Conservation (phyloP, 2,113 vertebrate species). For the Eclectus roratus region DNA sequence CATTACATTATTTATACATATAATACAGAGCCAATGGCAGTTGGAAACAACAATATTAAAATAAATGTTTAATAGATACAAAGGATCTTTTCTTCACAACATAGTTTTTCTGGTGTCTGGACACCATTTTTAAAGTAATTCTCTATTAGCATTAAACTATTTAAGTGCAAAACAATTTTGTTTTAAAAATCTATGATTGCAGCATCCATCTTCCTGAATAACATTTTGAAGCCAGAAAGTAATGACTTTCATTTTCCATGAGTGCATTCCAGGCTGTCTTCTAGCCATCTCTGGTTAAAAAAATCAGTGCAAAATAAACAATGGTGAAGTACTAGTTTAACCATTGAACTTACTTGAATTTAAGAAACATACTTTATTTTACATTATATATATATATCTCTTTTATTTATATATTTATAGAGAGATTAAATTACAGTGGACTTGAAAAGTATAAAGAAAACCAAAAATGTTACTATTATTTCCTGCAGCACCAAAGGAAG, state of each 20-base stretch:
- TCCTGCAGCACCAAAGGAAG: conserved; percentile 71
- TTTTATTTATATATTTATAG: conserved; percentile 62
- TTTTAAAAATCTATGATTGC: conserved; percentile 82
- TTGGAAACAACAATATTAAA: conserved; percentile 92
- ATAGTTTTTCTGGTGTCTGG: conserved; percentile 77
- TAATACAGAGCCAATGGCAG: conserved; percentile 84
- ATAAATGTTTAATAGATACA: conserved; percentile 93
- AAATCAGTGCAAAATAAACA: conserved; percentile 88
- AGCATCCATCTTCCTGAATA: conserved; percentile 88
- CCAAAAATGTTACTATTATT: conserved; percentile 68
- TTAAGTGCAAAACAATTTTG: conserved; percentile 89
- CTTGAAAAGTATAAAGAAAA: conserved; percentile 72
- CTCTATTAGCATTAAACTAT: conserved; percentile 85
- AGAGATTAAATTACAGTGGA: conserved; percentile 70
- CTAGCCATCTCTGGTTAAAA: conserved; percentile 73
- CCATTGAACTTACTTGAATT: conserved; percentile 69
- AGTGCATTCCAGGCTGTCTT: conserved; percentile 80
- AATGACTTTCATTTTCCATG: conserved; percentile 69
- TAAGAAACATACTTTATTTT: conserved; percentile 76
- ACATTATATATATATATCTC: conserved; percentile 58
- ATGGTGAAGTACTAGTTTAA: conserved; percentile 76
- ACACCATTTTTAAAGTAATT: conserved; percentile 84
- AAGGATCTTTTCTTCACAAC: conserved; percentile 81
- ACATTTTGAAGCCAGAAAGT: conserved; percentile 81
- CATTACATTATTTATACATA: conserved; percentile 82